Evolutionary conservation across 2,113 vertebrate species (phyloP).

Genomic region (Butastur rufipennis): DNA sequence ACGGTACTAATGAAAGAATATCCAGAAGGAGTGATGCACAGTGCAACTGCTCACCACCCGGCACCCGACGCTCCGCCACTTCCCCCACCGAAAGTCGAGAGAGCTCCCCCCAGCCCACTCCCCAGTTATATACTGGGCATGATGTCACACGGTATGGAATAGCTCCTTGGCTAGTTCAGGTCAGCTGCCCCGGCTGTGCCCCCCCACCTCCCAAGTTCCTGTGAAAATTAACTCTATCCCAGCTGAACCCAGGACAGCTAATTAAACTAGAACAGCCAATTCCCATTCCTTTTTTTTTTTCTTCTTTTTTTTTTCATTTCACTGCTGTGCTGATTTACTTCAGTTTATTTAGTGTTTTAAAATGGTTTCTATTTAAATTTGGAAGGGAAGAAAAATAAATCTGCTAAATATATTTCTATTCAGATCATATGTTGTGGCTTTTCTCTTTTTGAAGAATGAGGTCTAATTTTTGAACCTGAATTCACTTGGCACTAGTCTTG

Average conservation of each 20-base stretch:
- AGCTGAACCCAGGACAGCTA: background rate
- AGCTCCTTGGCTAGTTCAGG: too few species aligned
- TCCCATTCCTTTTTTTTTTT: background rate
- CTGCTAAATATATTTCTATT: constrained; percentile 53
- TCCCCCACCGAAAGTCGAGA: too few species aligned
- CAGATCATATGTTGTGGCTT: constrained; percentile 47
- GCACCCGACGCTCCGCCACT: too few species aligned
- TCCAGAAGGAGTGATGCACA: too few species aligned
- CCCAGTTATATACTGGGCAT: too few species aligned
- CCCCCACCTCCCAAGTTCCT: too few species aligned
- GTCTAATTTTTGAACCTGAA: constrained; percentile 58
- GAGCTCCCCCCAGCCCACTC: too few species aligned
- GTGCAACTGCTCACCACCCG: too few species aligned
- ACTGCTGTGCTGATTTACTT: background rate
- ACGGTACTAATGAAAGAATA: too few species aligned
- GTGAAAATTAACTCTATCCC: too few species aligned
- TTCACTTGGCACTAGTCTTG: constrained; percentile 21
- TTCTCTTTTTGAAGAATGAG: constrained; percentile 46
- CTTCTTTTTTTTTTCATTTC: background rate
- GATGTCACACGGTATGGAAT: too few species aligned
- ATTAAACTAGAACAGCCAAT: background rate
- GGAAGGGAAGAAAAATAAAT: constrained; percentile 47
- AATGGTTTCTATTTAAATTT: constrained; percentile 49
- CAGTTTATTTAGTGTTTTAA: constrained; percentile 13
- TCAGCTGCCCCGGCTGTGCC: too few species aligned